These are phyloP conservation scores for Fukomys damarensis DNA, from an alignment of 2,113 vertebrate genomes.

Conservation along the genomic window DNA sequence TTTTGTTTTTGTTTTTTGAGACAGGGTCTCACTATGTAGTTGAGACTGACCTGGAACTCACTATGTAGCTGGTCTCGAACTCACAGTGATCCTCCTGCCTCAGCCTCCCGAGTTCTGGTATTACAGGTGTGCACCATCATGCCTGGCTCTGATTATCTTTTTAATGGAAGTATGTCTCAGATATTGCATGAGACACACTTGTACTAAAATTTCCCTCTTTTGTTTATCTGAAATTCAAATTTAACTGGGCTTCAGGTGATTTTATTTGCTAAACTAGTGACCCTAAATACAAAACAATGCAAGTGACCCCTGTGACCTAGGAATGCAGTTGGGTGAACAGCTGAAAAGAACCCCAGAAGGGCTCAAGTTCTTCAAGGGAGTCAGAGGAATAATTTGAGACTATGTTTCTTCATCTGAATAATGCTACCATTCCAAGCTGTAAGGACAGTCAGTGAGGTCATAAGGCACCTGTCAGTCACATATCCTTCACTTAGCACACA, in stretches of 20 bases:
- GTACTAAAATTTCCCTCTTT: neutral
- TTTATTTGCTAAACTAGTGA: neutral
- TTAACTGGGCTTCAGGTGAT: neutral
- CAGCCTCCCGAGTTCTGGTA: too few species aligned
- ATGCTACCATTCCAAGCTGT: neutral
- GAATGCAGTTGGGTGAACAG: neutral
- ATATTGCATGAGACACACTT: neutral
- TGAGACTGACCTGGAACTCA: too few species aligned
- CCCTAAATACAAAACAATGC: neutral
- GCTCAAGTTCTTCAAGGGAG: fast-evolving
- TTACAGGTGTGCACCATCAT: too few species aligned
- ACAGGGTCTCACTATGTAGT: too few species aligned
- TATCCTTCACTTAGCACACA: neutral
- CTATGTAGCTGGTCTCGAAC: too few species aligned
- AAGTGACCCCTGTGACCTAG: neutral
- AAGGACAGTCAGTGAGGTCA: neutral
- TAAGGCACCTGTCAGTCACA: neutral
- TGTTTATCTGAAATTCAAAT: neutral
- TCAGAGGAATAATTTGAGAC: neutral
- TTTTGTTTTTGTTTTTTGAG: too few species aligned
- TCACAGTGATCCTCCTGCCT: too few species aligned
- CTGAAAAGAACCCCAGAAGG: neutral
- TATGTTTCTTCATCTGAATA: neutral
- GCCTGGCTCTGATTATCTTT: neutral
- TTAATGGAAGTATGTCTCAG: neutral